These are phyloP conservation scores for Homarus americanus DNA, from an alignment of 1,140 invertebrate species.

Conservation along the genomic window DNA sequence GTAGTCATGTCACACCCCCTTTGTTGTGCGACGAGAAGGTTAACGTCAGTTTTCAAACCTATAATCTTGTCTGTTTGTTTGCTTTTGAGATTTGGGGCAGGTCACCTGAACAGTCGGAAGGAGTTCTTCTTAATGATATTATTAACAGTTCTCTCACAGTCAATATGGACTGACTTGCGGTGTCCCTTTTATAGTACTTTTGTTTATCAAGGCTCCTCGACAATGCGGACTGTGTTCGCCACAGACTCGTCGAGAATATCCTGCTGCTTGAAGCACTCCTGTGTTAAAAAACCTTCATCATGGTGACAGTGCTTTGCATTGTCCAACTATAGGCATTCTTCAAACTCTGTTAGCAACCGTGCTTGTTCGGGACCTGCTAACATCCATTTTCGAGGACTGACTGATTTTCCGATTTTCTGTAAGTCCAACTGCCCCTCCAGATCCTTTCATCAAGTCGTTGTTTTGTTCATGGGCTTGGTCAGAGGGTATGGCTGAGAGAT, in stretches of 20 bases:
- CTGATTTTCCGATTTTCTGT: slow-evolving; percentile 13
- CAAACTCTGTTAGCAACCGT: slow-evolving; percentile 28
- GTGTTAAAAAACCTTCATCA: slow-evolving; percentile 34
- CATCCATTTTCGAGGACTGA: slow-evolving; percentile 18
- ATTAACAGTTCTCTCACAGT: slow-evolving; percentile 17
- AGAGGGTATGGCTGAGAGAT: not conserved
- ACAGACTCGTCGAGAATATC: slow-evolving; percentile 47
- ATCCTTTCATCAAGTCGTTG: no score
- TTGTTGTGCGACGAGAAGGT: no score
- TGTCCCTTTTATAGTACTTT: slow-evolving; percentile 41
- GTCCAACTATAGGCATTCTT: not conserved
- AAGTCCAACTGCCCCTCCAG: slow-evolving; percentile 11
- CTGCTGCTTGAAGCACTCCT: slow-evolving; percentile 65
- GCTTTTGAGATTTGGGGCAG: not conserved
- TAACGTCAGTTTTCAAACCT: no score
- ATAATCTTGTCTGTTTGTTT: no score
- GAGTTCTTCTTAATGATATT: slow-evolving; percentile 50
- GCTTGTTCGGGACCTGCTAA: slow-evolving; percentile 22
- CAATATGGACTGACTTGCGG: slow-evolving; percentile 28
- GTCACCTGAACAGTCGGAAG: slow-evolving; percentile 22
- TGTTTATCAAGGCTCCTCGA: no score
- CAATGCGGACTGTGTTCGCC: no score
- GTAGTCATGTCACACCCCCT: no score
- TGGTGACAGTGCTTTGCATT: slow-evolving; percentile 34
- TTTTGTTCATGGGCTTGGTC: slow-evolving; percentile 48